Evolutionary conservation across 2,888 invertebrate genomes (phyloP).

Genomic region (Eupithecia pulchellata): DNA sequence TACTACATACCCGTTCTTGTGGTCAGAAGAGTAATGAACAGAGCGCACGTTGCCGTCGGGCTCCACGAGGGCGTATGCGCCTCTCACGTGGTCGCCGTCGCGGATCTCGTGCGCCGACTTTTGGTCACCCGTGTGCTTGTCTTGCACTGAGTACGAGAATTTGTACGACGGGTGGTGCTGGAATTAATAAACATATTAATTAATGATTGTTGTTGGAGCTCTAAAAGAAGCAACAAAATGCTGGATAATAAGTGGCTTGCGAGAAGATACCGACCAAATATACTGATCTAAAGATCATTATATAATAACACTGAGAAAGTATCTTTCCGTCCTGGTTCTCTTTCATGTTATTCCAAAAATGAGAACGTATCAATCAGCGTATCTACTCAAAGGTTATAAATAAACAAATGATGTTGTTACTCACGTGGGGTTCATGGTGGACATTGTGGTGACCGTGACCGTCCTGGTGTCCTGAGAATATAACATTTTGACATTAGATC

Average conservation of each 20-base stretch:
- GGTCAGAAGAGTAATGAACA: slow-evolving; percentile 83
- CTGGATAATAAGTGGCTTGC: background rate
- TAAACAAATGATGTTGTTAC: slow-evolving; percentile 26
- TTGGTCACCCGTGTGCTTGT: slow-evolving; percentile 85
- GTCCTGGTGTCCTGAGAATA: slow-evolving; percentile 23
- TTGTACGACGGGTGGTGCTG: slow-evolving; percentile 81
- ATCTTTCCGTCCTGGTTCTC: background rate
- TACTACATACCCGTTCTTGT: slow-evolving; percentile 73
- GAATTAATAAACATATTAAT: background rate
- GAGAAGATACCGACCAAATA: background rate
- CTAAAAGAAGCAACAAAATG: background rate
- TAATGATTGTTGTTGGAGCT: background rate
- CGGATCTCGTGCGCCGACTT: slow-evolving; percentile 84
- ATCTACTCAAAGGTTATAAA: background rate
- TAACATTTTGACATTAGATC: no score
- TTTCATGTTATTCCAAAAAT: background rate
- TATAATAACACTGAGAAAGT: background rate
- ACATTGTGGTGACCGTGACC: slow-evolving; percentile 32
- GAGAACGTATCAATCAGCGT: background rate
- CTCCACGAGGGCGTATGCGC: slow-evolving; percentile 86
- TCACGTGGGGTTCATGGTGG: slow-evolving; percentile 47
- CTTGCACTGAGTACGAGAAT: slow-evolving; percentile 84
- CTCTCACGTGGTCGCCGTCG: slow-evolving; percentile 86
- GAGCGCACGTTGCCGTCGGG: slow-evolving; percentile 85
- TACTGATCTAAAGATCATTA: background rate